Base-by-base conservation (phyloP, 1,140 invertebrate species). In the Camponotus pennsylvanicus region DNA sequence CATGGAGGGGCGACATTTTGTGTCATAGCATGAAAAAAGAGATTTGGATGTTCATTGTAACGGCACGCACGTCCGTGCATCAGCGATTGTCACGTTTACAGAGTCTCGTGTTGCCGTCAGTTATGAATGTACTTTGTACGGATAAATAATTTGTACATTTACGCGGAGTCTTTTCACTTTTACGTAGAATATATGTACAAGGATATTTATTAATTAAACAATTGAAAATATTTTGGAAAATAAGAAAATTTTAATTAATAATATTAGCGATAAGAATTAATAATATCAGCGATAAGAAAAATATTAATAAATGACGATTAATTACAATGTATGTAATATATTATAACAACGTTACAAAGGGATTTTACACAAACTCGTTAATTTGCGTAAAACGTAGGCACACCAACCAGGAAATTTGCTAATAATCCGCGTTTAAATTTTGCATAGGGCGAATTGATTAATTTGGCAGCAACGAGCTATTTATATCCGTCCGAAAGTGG, bases 41-140 rank as follows among this genome's bases (percentile, higher is more conserved):
- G 89, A 92, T 92, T 91, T 73, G 77, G 76, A 87, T 77, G 75
- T 63, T 90, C 82, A 91, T 92, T 91, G 91, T 92, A 86, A 87
- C 80, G 76, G 88, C 91, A 92, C 91, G 91, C 87, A 88, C 91
- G 89, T 15, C 42, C 64, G 18, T 70, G 42, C 57, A 75, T 86
- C 75, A 61, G 52, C 42, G 76, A 85, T 75, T 57, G 34, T 32
- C 7, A 49, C 40, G 15, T 73, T 21, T 52, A 52, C 13, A 3
- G 32, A 49, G 13, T 49, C 59, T 57, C 18, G 42, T 8, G 42
- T 75, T 73, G 49, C 40, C 21, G 40, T 64, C 61, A 40, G 73
- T 82, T 55, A 76, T 21, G 32, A 11, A 67, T 87, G 32, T 8
- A 32, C n/a, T 55, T 79, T 37, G 15, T 3, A 45, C 13, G 34